These are phyloP conservation scores for Melanotaenia nigrans DNA, from an alignment of 2,797 vertebrate species.

Conservation along the genomic window DNA sequence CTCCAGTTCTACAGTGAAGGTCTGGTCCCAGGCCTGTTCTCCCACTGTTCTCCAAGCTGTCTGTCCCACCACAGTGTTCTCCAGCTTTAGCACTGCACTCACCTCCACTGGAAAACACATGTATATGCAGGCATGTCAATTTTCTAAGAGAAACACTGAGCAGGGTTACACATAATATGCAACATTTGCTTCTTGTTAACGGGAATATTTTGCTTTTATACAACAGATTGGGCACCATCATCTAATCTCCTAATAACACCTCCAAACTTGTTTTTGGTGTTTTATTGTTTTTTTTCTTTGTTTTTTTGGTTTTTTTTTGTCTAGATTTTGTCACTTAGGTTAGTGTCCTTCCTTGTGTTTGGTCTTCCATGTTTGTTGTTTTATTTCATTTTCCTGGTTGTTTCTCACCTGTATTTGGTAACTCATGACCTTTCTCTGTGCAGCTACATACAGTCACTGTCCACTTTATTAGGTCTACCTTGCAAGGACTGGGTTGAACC, in stretches of 20 bases:
- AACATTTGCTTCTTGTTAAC: background rate
- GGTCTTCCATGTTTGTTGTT: background rate
- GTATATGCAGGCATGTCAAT: background rate
- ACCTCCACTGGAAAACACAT: constrained; percentile 83
- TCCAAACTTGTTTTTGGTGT: background rate
- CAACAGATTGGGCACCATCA: background rate
- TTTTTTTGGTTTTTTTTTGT: background rate
- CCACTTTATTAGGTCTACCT: too few relatives aligned
- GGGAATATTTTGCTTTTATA: background rate
- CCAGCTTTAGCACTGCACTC: constrained; percentile 89
- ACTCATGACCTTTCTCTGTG: too few relatives aligned
- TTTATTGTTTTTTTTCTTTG: too few relatives aligned
- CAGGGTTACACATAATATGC: background rate
- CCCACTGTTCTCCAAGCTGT: constrained; percentile 88
- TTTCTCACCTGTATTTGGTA: too few relatives aligned
- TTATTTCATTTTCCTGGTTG: background rate
- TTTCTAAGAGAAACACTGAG: background rate
- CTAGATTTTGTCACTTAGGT: background rate
- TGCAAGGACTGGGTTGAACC: too few relatives aligned
- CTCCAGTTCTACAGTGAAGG: constrained; percentile 89
- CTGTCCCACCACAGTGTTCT: constrained; percentile 91
- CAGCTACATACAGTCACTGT: too few relatives aligned
- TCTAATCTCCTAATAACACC: background rate
- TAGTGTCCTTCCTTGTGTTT: background rate
- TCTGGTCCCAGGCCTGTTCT: constrained; percentile 88